phyloP scores from a whole-genome alignment of 2,797 vertebrate genomes.

The Platalea minor region DNA sequence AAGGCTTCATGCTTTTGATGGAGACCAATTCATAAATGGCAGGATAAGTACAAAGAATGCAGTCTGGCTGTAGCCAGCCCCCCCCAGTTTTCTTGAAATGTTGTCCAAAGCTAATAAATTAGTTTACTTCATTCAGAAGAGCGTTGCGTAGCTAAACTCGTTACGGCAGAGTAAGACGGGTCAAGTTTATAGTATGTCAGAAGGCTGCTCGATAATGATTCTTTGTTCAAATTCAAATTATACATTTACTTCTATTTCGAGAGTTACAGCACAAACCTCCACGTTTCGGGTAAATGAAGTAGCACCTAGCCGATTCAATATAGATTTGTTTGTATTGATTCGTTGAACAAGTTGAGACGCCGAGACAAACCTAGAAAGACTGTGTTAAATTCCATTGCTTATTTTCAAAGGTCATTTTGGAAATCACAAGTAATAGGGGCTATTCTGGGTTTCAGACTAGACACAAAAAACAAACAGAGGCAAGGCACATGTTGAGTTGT shows the following conservation, averaged over 20 bases:
- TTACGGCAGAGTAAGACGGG: background rate
- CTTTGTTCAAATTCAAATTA: background rate
- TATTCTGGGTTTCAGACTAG: conserved; percentile 44
- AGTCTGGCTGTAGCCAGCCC: background rate
- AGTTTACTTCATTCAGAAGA: background rate
- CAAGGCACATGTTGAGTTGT: conserved; percentile 17
- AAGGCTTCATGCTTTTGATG: background rate
- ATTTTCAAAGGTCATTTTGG: conserved; percentile 24
- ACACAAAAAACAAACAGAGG: conserved; percentile 50
- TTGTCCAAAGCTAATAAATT: background rate
- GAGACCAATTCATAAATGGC: background rate
- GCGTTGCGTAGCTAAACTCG: background rate
- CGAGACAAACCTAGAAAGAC: background rate
- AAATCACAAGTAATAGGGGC: background rate
- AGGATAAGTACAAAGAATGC: background rate
- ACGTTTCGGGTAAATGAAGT: background rate
- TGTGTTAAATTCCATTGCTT: background rate
- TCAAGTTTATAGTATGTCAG: background rate
- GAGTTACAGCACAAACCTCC: background rate
- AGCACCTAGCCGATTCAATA: background rate
- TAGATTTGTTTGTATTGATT: background rate
- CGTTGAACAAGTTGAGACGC: background rate
- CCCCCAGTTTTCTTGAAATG: background rate
- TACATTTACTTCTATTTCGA: background rate
- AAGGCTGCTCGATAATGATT: background rate